Evolutionary conservation across 2,888 invertebrate species (phyloP).

Genomic region (Pollenia amentaria): DNA sequence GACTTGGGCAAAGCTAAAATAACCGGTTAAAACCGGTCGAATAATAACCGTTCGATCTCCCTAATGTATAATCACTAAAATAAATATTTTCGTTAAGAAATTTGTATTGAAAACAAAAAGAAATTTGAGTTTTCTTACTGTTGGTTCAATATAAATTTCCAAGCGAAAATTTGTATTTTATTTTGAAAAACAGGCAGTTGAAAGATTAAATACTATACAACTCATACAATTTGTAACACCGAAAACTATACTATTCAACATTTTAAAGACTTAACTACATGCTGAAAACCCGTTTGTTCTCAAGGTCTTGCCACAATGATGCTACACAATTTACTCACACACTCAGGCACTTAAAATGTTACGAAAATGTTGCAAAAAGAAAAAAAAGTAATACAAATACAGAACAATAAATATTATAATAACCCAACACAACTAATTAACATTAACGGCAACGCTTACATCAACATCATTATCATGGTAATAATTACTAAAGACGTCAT

Average conservation of each 20-base stretch:
- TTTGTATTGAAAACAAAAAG: too few species aligned
- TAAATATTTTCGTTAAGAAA: too few species aligned
- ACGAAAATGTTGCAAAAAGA: background rate
- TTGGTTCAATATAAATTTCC: too few species aligned
- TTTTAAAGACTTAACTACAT: constrained; percentile 15
- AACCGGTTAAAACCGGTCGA: too few species aligned
- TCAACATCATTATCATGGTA: constrained; percentile 21
- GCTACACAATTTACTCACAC: constrained; percentile 22
- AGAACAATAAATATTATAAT: constrained; percentile 12
- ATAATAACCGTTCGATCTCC: too few species aligned
- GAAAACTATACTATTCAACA: constrained; percentile 26
- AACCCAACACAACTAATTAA: constrained; percentile 59
- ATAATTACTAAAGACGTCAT: constrained; percentile 20
- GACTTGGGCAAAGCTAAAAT: too few species aligned
- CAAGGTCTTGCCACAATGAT: constrained; percentile 61
- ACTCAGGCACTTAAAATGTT: constrained; percentile 17
- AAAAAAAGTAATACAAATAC: background rate
- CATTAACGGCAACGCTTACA: constrained; percentile 35
- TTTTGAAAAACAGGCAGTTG: too few species aligned
- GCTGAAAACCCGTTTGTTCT: constrained; percentile 5
- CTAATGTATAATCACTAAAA: too few species aligned
- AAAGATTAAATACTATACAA: background rate
- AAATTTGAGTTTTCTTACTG: too few species aligned
- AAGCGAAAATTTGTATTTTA: too few species aligned
- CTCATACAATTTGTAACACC: background rate